phyloP scores from a whole-genome alignment of 2,888 invertebrate genomes.

The Stenchaetothrips biformis region DNA sequence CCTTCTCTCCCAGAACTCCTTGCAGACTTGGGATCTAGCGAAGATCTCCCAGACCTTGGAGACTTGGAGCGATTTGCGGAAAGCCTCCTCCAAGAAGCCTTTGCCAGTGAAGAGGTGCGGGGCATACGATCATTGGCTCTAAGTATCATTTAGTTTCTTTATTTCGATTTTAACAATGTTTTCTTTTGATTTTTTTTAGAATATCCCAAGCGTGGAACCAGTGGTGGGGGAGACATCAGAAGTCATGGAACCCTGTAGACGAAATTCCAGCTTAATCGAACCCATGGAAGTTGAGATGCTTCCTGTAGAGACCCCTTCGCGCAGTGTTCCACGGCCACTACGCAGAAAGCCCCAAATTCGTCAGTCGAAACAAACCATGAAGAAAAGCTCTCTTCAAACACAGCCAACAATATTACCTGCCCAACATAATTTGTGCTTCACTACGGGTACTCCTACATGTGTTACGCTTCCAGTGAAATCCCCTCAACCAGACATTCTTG shows the following conservation, averaged over 20 bases:
- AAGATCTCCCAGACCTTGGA: constrained; percentile 35
- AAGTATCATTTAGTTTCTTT: too few relatives aligned
- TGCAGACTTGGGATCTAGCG: constrained; percentile 33
- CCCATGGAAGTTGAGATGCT: neutral
- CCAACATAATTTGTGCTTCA: neutral
- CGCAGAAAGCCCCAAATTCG: neutral
- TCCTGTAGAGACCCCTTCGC: neutral
- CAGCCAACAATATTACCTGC: too few relatives aligned
- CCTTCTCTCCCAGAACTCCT: constrained; percentile 35
- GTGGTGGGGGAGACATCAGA: constrained; percentile 85
- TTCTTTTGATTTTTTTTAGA: neutral
- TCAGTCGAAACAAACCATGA: neutral
- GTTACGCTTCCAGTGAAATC: neutral
- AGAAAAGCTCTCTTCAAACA: neutral
- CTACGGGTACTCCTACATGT: neutral
- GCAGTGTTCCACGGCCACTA: neutral
- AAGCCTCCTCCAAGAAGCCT: constrained; percentile 35
- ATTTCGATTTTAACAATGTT: neutral
- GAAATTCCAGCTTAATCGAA: constrained; percentile 39
- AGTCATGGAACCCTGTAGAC: constrained; percentile 74
- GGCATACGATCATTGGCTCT: neutral
- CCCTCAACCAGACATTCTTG: neutral
- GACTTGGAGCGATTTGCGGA: constrained; percentile 33
- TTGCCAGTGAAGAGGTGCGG: neutral
- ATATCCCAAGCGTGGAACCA: constrained; percentile 48